A percentile compares a stretch with the other conserved stretches of the same genome.
Conservation (phyloP, 1,140 invertebrate genomes). For the Popillia japonica region DNA sequence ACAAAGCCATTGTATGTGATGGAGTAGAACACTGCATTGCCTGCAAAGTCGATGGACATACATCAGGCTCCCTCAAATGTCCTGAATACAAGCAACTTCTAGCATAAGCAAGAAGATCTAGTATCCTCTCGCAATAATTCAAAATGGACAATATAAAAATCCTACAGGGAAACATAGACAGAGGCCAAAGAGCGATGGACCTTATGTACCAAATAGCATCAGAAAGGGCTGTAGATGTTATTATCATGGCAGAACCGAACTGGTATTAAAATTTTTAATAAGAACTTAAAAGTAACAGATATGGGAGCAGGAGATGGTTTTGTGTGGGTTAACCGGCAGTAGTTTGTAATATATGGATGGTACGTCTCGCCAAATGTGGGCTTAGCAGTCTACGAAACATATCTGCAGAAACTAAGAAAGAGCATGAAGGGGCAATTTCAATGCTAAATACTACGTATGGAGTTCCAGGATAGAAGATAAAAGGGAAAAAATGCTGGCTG, state of each 20-base stretch:
- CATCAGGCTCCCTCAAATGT: background rate
- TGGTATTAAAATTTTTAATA: background rate
- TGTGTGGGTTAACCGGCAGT: background rate
- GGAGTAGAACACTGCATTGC: background rate
- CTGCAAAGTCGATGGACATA: background rate
- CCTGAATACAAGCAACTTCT: background rate
- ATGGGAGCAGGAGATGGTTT: slow-evolving; percentile 4
- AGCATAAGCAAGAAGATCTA: background rate
- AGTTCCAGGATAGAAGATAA: background rate
- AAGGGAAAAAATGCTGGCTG: too few relatives aligned
- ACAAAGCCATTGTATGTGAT: background rate
- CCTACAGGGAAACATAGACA: background rate
- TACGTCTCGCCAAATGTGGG: background rate
- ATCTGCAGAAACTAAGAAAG: background rate
- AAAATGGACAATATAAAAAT: slow-evolving; percentile 1
- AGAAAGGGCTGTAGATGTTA: background rate
- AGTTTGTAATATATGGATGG: background rate
- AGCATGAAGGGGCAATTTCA: slow-evolving; percentile 15
- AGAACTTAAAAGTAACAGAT: background rate
- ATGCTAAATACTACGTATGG: slow-evolving; percentile 8
- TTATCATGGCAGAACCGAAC: slow-evolving; percentile 18
- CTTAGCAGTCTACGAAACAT: background rate
- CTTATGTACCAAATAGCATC: background rate
- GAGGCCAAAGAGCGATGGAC: background rate
- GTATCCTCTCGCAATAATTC: background rate